These are phyloP conservation scores for Pelodytes ibericus DNA, from an alignment of 2,797 vertebrate genomes.

Conservation along the genomic window DNA sequence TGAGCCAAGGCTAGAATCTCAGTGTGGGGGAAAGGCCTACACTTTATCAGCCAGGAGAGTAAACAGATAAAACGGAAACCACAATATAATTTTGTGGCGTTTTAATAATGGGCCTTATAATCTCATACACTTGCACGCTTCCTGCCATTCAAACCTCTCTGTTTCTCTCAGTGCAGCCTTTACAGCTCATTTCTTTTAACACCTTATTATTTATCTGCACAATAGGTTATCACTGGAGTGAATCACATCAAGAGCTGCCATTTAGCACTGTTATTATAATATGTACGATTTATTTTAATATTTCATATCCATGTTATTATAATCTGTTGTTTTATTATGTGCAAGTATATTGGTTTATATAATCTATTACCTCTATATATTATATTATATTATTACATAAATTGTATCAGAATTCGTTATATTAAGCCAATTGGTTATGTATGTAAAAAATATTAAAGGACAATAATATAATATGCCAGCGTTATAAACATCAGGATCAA, in stretches of 20 bases:
- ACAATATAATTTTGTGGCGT: conserved; percentile 66
- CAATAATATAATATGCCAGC: no score
- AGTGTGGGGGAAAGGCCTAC: conserved; percentile 60
- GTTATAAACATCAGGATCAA: no score
- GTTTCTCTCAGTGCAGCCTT: conserved; percentile 21
- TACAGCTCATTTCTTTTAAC: conserved; percentile 45
- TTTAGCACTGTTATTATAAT: background rate
- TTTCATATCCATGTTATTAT: background rate
- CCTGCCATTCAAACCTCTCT: conserved; percentile 69
- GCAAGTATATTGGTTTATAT: background rate
- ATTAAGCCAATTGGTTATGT: no score
- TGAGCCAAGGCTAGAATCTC: conserved; percentile 60
- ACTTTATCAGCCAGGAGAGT: conserved; percentile 70
- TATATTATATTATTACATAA: background rate
- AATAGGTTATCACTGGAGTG: conserved; percentile 12
- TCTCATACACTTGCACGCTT: conserved; percentile 69
- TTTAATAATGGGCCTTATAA: conserved; percentile 72
- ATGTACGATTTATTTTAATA: background rate
- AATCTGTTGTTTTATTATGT: background rate
- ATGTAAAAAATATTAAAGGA: no score
- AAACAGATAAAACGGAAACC: conserved; percentile 73
- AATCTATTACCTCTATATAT: no score
- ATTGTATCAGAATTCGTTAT: no score
- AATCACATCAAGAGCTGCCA: conserved; percentile 16
- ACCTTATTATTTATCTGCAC: conserved; percentile 38